Conservation (phyloP, 2,797 vertebrate species). For the Fratercula arctica region DNA sequence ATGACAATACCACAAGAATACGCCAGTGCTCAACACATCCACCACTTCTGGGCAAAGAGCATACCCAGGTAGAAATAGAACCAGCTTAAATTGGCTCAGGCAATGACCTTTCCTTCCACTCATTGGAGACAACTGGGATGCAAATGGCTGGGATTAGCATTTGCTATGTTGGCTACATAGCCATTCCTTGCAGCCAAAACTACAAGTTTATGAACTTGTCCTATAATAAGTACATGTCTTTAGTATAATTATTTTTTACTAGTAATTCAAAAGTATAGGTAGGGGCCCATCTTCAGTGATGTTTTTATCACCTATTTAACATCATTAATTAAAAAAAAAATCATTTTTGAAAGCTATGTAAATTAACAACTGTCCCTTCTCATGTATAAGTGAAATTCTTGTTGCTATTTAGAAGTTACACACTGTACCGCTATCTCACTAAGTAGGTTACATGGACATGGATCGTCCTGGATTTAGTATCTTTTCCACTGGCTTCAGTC, state of each 20-base stretch:
- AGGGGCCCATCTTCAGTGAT: not conserved
- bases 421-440: not conserved
- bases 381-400: not conserved
- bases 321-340: not conserved
- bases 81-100: not conserved
- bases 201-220: not conserved
- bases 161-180: rapidly evolving
- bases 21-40: not conserved
- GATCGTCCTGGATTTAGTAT: not conserved
- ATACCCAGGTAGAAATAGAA: not conserved
- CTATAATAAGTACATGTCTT: not conserved
- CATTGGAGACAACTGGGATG: not conserved
- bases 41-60: not conserved
- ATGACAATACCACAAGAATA: not conserved
- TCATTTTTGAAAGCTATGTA: not conserved
- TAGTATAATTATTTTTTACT: slow-evolving; percentile 16
- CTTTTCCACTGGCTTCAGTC: not conserved
- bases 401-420: not conserved
- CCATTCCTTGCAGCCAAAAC: not conserved
- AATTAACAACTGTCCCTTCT: not conserved
- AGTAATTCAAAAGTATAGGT: not conserved
- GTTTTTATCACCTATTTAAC: not conserved
- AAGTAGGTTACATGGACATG: not conserved
- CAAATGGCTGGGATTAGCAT: not conserved
- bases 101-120: not conserved